Conservation (phyloP, 2,113 vertebrate genomes). For the Hymenochirus boettgeri region DNA sequence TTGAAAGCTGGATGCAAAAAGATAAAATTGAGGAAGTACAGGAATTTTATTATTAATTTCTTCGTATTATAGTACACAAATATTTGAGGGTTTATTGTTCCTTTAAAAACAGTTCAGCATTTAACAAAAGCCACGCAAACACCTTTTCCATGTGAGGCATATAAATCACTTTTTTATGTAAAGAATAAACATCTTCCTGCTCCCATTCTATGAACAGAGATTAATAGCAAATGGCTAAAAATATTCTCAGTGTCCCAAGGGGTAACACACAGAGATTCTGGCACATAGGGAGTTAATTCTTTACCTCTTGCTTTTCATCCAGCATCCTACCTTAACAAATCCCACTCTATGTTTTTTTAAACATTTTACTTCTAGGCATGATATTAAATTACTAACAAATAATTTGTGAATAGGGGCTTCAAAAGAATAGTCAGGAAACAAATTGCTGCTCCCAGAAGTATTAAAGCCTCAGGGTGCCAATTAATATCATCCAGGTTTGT, state of each 20-base stretch:
- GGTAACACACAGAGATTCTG: neutral
- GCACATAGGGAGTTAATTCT: neutral
- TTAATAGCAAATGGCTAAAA: neutral
- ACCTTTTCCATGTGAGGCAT: no score
- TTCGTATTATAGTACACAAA: no score
- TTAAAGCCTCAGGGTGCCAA: neutral
- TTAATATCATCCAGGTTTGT: neutral
- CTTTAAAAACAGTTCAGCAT: no score
- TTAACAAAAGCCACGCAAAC: no score
- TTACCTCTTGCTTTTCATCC: neutral
- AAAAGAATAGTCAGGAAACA: neutral
- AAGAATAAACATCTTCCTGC: no score
- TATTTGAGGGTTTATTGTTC: no score
- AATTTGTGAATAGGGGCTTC: neutral
- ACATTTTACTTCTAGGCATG: neutral
- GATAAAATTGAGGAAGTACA: no score
- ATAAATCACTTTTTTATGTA: no score
- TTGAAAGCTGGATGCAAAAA: no score
- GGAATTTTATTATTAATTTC: no score
- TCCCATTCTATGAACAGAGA: neutral
- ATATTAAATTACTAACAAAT: conserved; percentile 19
- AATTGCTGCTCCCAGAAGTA: conserved; percentile 12
- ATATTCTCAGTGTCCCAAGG: neutral
- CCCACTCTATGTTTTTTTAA: conserved; percentile 14
- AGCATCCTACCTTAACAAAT: neutral